A percentile compares a stretch with the other conserved stretches of the same genome.
phyloP scores from a whole-genome alignment of 2,888 invertebrate genomes.

The Drosophila borealis region DNA sequence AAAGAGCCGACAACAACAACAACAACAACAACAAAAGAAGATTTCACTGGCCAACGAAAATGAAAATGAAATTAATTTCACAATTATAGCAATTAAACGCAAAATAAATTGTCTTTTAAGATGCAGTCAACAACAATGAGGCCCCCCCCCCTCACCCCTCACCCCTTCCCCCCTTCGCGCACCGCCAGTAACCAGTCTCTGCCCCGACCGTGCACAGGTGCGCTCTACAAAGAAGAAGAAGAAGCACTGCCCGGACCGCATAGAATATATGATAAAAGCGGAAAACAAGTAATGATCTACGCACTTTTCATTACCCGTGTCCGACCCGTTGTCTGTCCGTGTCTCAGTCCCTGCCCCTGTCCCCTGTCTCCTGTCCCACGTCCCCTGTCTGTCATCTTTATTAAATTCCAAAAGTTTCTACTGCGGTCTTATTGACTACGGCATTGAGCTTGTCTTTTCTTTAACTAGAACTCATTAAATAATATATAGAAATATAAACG shows the following conservation, averaged over 20 bases:
- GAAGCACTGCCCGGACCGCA: slow-evolving; percentile 1
- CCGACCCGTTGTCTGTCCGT: slow-evolving; percentile 27
- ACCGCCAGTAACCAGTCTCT: too few species aligned
- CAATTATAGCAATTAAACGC: slow-evolving; percentile 80
- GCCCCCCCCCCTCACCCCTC: background rate
- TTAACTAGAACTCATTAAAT: too few species aligned
- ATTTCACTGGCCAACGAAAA: slow-evolving; percentile 75
- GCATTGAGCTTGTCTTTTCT: slow-evolving; percentile 13
- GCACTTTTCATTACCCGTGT: slow-evolving; percentile 71
- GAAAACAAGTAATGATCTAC: slow-evolving; percentile 69
- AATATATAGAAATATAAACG: too few species aligned
- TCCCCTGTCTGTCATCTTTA: slow-evolving; percentile 42
- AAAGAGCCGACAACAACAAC: slow-evolving; percentile 41
- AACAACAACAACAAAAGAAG: slow-evolving; percentile 9
- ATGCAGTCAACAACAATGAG: slow-evolving; percentile 48
- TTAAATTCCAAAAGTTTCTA: slow-evolving; percentile 21
- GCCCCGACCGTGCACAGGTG: slow-evolving; percentile 35
- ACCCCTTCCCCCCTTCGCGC: background rate
- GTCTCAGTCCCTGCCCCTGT: background rate
- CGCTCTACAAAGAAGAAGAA: slow-evolving; percentile 26
- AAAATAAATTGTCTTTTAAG: slow-evolving; percentile 72
- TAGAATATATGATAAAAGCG: slow-evolving; percentile 55
- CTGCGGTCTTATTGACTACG: slow-evolving; percentile 18
- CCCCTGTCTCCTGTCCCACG: slow-evolving; percentile 1
- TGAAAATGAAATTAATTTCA: slow-evolving; percentile 79